Conservation (phyloP, 2,797 vertebrate genomes). For the Fistularia tabacaria region DNA sequence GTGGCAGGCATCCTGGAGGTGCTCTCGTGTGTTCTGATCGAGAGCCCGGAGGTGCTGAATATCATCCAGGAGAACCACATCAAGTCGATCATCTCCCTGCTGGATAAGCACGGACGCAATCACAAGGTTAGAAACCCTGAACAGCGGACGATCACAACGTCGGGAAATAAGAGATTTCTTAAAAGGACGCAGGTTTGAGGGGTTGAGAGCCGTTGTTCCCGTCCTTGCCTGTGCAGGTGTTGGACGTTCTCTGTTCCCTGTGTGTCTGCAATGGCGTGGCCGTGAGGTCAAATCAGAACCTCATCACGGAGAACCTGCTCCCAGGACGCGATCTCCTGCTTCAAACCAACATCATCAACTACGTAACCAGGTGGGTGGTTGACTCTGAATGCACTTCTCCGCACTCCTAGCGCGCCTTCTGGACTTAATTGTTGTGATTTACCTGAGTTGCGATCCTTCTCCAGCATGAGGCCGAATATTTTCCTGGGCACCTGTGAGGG, state of each 20-base stretch:
- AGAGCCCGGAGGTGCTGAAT: constrained; percentile 94
- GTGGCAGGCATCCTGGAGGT: constrained; percentile 91
- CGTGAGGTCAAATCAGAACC: constrained; percentile 93
- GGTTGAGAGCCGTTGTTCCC: neutral
- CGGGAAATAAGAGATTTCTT: neutral
- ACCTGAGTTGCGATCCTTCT: constrained; percentile 11
- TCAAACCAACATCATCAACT: constrained; percentile 91
- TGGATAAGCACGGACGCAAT: constrained; percentile 95
- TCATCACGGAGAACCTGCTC: constrained; percentile 94
- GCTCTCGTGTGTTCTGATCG: constrained; percentile 91
- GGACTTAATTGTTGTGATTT: neutral
- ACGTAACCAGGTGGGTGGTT: constrained; percentile 84
- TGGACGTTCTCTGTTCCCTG: constrained; percentile 92
- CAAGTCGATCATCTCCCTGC: constrained; percentile 93
- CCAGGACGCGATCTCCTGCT: constrained; percentile 89
- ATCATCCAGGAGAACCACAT: constrained; percentile 98
- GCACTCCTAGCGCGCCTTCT: neutral
- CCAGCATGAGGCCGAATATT: constrained; percentile 91
- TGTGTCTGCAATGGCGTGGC: constrained; percentile 95
- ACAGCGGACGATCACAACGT: neutral
- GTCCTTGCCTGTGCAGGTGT: constrained; percentile 70
- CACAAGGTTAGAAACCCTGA: constrained; percentile 79
- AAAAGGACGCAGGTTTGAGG: neutral
- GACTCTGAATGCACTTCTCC: neutral
- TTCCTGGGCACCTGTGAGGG: constrained; percentile 89